Conservation (phyloP, 2,888 invertebrate species). For the Dolichomitus sp. region DNA sequence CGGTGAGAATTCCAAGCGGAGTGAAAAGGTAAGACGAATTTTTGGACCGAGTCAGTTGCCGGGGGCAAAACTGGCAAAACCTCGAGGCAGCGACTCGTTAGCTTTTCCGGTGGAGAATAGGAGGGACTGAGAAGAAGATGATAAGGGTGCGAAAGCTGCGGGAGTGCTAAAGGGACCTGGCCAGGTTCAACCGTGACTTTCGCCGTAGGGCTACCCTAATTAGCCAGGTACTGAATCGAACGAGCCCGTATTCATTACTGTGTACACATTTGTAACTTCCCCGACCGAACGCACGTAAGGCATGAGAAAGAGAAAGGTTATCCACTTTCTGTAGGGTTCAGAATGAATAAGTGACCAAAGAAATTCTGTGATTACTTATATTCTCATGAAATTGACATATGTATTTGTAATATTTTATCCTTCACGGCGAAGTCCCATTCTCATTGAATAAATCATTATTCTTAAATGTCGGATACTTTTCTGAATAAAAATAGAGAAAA, state of each 20-base stretch:
- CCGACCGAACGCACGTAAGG: not conserved
- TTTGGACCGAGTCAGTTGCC: constrained; percentile 39
- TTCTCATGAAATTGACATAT: not conserved
- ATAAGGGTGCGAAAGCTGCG: constrained; percentile 8
- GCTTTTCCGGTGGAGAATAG: constrained; percentile 30
- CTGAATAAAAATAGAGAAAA: too few species aligned
- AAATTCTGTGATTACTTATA: not conserved
- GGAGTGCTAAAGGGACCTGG: not conserved
- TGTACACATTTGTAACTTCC: constrained; percentile 35
- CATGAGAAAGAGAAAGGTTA: not conserved
- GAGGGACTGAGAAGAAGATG: not conserved
- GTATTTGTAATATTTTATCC: not conserved
- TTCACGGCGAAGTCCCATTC: too few species aligned
- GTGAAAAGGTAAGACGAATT: constrained; percentile 47
- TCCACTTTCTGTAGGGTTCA: not conserved
- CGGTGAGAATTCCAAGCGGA: not conserved
- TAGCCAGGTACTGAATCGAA: constrained; percentile 36
- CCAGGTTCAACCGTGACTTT: constrained; percentile 35
- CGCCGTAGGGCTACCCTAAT: constrained; percentile 33
- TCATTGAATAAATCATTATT: too few species aligned
- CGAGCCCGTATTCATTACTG: constrained; percentile 42
- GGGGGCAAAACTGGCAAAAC: constrained; percentile 28
- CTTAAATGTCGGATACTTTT: too few species aligned
- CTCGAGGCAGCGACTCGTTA: constrained; percentile 42
- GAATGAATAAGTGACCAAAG: not conserved